phyloP scores from a whole-genome alignment of 2,888 invertebrate genomes.

The Mantis religiosa region DNA sequence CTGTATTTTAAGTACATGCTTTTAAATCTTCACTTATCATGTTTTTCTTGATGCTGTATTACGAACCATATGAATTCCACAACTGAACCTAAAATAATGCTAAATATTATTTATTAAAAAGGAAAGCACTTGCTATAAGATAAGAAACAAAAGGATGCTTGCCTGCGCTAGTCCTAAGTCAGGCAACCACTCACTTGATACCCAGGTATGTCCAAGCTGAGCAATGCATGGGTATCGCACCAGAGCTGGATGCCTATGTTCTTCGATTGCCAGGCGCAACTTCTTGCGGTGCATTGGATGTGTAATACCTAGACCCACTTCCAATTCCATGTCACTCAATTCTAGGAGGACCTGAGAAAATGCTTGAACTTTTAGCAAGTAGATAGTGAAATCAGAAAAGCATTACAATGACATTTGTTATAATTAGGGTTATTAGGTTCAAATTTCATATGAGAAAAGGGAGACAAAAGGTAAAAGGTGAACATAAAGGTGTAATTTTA shows the following conservation, averaged over 20 bases:
- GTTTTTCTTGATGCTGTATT: too few species aligned
- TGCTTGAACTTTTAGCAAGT: not conserved
- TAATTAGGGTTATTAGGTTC: too few species aligned
- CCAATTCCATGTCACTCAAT: conserved; percentile 85
- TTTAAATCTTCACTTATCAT: too few species aligned
- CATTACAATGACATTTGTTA: too few species aligned
- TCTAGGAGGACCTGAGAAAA: conserved; percentile 75
- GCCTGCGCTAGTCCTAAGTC: conserved; percentile 83
- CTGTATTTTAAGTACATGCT: too few species aligned
- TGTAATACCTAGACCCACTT: conserved; percentile 83
- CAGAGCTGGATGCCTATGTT: conserved; percentile 80
- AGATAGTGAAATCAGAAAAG: too few species aligned
- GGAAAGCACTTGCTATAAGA: not conserved
- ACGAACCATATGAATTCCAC: too few species aligned
- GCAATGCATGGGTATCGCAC: conserved; percentile 85
- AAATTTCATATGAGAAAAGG: too few species aligned
- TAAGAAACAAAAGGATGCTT: conserved; percentile 21
- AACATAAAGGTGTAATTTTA: too few species aligned
- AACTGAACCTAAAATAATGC: too few species aligned
- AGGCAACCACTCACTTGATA: conserved; percentile 87
- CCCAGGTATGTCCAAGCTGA: conserved; percentile 88
- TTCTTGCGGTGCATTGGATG: conserved; percentile 94
- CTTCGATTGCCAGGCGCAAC: conserved; percentile 87
- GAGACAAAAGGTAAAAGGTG: too few species aligned
- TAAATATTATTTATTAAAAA: too few species aligned